phyloP scores from a whole-genome alignment of 2,113 vertebrate genomes.

The Lagopus muta region DNA sequence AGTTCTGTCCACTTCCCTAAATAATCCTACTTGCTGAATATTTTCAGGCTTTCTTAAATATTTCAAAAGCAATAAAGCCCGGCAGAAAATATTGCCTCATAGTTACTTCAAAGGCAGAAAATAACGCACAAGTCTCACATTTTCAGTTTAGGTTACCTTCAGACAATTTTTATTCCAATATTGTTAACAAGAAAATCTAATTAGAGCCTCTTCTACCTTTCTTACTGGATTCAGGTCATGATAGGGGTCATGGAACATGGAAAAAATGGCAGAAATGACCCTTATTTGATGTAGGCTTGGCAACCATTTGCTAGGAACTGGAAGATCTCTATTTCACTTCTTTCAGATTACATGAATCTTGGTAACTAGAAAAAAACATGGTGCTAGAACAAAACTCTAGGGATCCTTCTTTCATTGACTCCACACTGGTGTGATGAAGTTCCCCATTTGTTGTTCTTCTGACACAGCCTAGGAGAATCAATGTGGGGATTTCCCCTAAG shows the following conservation, averaged over 20 bases:
- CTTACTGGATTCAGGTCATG: not conserved
- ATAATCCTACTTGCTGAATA: not conserved
- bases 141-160: not conserved
- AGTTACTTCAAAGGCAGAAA: not conserved
- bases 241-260: not conserved
- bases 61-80: not conserved
- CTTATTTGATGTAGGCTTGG: not conserved
- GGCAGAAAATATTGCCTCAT: not conserved
- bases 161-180: not conserved
- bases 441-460: not conserved
- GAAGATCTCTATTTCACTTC: not conserved
- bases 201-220: not conserved
- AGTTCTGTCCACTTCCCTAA: not conserved
- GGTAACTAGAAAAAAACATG: not conserved
- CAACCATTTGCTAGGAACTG: not conserved
- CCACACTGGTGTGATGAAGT: not conserved
- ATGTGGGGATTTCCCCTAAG: no score
- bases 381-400: not conserved
- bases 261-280: not conserved
- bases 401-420: not conserved
- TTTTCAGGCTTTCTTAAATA: not conserved
- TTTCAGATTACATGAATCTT: not conserved
- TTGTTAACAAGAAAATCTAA: not conserved
- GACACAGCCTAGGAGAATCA: not conserved
- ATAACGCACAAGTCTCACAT: not conserved